These are phyloP conservation scores for Colistium nudipinnis DNA, from an alignment of 2,113 vertebrate genomes.

Conservation along the genomic window DNA sequence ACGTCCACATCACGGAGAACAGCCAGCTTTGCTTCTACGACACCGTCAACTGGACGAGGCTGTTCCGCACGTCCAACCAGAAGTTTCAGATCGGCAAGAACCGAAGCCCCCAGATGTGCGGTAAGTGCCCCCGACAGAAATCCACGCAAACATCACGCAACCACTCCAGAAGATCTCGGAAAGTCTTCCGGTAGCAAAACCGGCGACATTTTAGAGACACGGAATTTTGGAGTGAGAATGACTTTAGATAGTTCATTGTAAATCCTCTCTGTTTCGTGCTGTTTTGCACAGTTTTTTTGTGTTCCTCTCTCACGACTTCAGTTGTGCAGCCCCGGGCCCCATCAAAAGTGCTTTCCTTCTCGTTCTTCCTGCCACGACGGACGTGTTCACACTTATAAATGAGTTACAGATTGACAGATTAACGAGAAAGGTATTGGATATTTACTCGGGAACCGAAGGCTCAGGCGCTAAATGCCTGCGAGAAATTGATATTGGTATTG, in stretches of 20 bases:
- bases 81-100: conserved; percentile 92
- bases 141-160: not conserved
- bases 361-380: not conserved
- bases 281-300: not conserved
- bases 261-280: not conserved
- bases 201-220: not conserved
- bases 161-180: not conserved
- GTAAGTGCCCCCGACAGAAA: conserved; percentile 83
- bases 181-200: not conserved
- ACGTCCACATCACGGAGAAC: conserved; percentile 96
- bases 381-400: not conserved
- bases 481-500: conserved; percentile 1
- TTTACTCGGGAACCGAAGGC: not conserved
- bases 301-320: not conserved
- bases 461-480: not conserved
- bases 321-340: not conserved
- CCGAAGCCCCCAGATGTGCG: conserved; percentile 89
- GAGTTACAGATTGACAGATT: conserved; percentile 1
- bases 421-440: not conserved
- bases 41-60: conserved; percentile 95
- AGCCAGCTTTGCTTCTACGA: conserved; percentile 95
- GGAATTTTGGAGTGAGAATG: not conserved
- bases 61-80: conserved; percentile 90
- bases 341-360: not conserved
- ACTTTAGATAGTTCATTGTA: not conserved